A percentile compares a stretch with the other conserved stretches of the same genome.
These are phyloP conservation scores for Nematopogon swammerdamellus DNA, from an alignment of 2,888 invertebrate species.

Conservation along the genomic window DNA sequence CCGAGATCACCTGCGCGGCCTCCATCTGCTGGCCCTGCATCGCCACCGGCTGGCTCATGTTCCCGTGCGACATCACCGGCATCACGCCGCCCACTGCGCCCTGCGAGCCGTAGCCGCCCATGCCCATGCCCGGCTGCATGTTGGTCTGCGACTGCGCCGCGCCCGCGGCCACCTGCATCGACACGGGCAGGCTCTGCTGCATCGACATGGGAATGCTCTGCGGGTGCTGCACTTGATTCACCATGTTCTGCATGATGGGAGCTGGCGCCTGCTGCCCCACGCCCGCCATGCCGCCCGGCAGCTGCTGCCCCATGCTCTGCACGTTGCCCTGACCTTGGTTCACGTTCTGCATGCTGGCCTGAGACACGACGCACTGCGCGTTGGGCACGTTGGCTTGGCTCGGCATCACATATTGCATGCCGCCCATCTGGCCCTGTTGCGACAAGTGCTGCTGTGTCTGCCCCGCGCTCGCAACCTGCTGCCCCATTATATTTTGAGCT, in stretches of 20 bases:
- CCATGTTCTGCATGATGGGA: conserved; percentile 11
- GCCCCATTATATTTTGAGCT: conserved; percentile 40
- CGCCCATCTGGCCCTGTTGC: conserved; percentile 42
- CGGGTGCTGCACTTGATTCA: conserved; percentile 6
- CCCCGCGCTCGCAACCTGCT: conserved; percentile 14
- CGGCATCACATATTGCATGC: conserved; percentile 34
- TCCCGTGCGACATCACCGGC: conserved; percentile 52
- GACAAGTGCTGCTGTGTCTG: conserved; percentile 24
- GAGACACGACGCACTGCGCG: conserved; percentile 8
- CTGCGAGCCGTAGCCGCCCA: not conserved
- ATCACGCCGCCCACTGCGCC: conserved; percentile 22
- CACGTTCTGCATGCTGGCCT: conserved; percentile 10
- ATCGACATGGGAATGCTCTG: conserved; percentile 53
- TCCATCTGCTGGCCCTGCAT: conserved; percentile 35
- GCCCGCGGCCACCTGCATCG: conserved; percentile 33
- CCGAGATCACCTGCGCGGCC: conserved; percentile 32
- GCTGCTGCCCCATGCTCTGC: conserved; percentile 7
- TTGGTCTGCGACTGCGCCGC: conserved; percentile 45
- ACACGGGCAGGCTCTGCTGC: conserved; percentile 45
- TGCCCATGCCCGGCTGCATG: conserved; percentile 10
- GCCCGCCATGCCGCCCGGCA: conserved; percentile 10
- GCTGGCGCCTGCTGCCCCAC: conserved; percentile 11
- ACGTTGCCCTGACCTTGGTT: conserved; percentile 8
- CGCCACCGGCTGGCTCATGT: conserved; percentile 11
- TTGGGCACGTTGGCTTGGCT: conserved; percentile 8